Evolutionary conservation across 2,113 vertebrate species (phyloP).

Genomic region (Phrynocephalus versicolor): DNA sequence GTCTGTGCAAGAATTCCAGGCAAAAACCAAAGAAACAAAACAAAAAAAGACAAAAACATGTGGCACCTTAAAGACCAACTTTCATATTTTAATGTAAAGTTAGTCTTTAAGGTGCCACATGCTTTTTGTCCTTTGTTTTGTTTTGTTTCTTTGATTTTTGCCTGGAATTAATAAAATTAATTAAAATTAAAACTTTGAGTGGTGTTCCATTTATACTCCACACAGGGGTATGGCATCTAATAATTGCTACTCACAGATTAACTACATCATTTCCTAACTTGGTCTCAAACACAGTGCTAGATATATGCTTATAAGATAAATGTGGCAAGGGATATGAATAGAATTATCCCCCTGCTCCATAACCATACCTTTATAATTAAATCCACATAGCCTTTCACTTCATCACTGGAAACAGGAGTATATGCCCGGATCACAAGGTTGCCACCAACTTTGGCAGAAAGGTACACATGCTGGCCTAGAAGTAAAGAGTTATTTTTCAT

Average conservation of each 20-base stretch:
- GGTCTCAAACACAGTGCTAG: not conserved
- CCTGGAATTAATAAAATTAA: too few relatives aligned
- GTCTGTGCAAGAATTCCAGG: too few relatives aligned
- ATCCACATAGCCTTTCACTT: slow-evolving; percentile 87
- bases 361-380: slow-evolving; percentile 88
- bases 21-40: too few relatives aligned
- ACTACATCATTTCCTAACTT: not conserved
- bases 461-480: slow-evolving; percentile 90
- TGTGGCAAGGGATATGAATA: slow-evolving; percentile 6
- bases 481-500: slow-evolving; percentile 22
- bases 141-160: too few relatives aligned
- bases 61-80: too few relatives aligned
- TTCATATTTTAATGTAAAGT: too few relatives aligned
- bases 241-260: too few relatives aligned
- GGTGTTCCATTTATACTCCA: not conserved
- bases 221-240: too few relatives aligned
- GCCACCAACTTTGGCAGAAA: slow-evolving; percentile 85
- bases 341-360: not conserved
- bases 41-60: too few relatives aligned
- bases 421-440: slow-evolving; percentile 87
- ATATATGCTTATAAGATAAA: not conserved
- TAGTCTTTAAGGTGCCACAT: too few relatives aligned
- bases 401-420: slow-evolving; percentile 89
- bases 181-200: not conserved
- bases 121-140: too few relatives aligned